These are phyloP conservation scores for Chloroceryle aenea DNA, from an alignment of 2,113 vertebrate genomes.

Conservation along the genomic window DNA sequence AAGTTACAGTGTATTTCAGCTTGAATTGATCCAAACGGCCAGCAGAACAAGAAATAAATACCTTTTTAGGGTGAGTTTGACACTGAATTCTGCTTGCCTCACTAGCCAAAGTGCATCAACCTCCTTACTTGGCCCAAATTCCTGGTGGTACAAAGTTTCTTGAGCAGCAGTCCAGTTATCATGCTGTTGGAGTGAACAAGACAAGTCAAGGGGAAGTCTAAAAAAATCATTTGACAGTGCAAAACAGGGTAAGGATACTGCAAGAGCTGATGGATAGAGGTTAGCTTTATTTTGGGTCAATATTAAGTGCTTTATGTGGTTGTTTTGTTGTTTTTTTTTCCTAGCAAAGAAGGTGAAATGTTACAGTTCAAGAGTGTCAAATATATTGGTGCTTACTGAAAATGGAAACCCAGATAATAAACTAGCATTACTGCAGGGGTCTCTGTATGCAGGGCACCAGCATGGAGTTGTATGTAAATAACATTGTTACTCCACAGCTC, in stretches of 20 bases:
- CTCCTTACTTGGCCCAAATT: not conserved
- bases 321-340: not conserved
- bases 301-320: not conserved
- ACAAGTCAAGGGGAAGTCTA: not conserved
- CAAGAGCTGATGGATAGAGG: not conserved
- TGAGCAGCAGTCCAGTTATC: not conserved
- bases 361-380: not conserved
- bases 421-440: not conserved
- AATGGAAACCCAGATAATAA: not conserved
- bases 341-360: not conserved
- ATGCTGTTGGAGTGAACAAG: not conserved
- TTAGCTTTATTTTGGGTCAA: not conserved
- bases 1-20: not conserved
- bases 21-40: not conserved
- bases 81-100: not conserved
- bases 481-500: not conserved
- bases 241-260: not conserved
- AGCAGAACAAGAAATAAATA: not conserved
- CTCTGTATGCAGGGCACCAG: not conserved
- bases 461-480: not conserved
- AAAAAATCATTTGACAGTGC: not conserved
- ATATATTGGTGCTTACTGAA: not conserved
- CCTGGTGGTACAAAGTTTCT: not conserved
- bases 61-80: not conserved
- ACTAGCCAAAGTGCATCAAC: not conserved